Evolutionary conservation across 2,113 vertebrate species (phyloP), one percentile per base, ranked within the genome.

Genomic region (Pomatorhinus ruficollis): DNA sequence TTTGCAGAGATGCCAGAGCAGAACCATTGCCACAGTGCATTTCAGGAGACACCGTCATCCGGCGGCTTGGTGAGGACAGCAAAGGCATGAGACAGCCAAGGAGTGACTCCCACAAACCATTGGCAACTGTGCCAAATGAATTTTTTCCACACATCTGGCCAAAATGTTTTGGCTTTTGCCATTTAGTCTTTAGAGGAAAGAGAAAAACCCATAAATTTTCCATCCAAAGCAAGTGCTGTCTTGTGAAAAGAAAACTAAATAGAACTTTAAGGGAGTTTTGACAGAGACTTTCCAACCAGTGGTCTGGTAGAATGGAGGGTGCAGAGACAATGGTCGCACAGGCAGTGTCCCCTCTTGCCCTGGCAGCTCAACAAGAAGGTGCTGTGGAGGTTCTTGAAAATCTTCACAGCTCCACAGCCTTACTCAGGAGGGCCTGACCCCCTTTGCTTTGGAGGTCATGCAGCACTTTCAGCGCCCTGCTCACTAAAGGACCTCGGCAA

Each of bases 321-420:
- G 24, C 44, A 83, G 86, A 69, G 68, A 56, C 0, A 0, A 19
- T 10, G 19, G 10, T 68, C 1, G 0, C 25, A 64, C 0, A 4
- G 69, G 15, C n/a, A 61, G 12, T 5, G 5, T 49, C 11, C 23
- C 3, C 15, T 54, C 27, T 54, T 50, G 30, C 23, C 50, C 39
- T 17, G 15, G 64, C 19, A 72, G 37, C 14, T 30, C 17, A 53
- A 40, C 0, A 1, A 25, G 35, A 85, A 6, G 6, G 13, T 1
- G 2, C 23, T 10, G 1, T 45, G 53, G 15, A 35, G 4, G 33
- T 37, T 33, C 52, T 15, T 59, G 69, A 39, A 89, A 75, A 65
- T 33, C 7, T 40, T 16, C 12, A 35, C 19, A 63, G 7, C 7
- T 70, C 47, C 25, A 28, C 11, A 42, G 19, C 0, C 0, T 28